Conservation (phyloP, 2,888 invertebrate genomes). For the Amblyjoppa proteus region DNA sequence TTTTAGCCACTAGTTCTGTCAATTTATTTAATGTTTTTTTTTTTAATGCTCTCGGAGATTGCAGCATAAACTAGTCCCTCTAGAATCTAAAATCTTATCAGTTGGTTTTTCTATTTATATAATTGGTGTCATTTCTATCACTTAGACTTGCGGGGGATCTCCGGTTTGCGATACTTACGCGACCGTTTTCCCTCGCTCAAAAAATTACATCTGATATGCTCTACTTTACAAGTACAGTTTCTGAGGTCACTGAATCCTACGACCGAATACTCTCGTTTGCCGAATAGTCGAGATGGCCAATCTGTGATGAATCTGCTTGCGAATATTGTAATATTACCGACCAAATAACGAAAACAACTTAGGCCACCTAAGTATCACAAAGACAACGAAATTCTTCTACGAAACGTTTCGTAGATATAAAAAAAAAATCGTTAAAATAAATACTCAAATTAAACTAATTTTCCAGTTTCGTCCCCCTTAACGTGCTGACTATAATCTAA, state of each 20-base stretch:
- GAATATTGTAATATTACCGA: conserved; percentile 2
- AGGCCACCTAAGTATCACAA: conserved; percentile 42
- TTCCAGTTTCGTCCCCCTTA: conserved; percentile 38
- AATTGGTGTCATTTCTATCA: conserved; percentile 64
- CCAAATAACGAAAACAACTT: background rate
- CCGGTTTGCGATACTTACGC: conserved; percentile 36
- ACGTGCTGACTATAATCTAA: conserved; percentile 53
- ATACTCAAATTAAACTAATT: conserved; percentile 53
- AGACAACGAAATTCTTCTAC: conserved; percentile 16
- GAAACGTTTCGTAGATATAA: background rate
- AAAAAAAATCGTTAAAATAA: conserved; percentile 10
- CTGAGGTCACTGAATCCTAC: conserved; percentile 6
- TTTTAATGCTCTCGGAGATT: conserved; percentile 1
- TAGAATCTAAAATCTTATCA: conserved; percentile 60
- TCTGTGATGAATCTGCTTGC: background rate
- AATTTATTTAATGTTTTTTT: background rate
- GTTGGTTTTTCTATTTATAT: conserved; percentile 51
- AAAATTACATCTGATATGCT: conserved; percentile 59
- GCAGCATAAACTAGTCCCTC: conserved; percentile 35
- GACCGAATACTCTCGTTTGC: conserved; percentile 5
- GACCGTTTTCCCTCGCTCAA: conserved; percentile 11
- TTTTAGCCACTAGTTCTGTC: background rate
- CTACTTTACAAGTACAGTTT: conserved; percentile 36
- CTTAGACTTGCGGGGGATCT: conserved; percentile 30
- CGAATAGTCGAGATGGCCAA: conserved; percentile 20